A percentile compares a stretch with the other conserved stretches of the same genome.
Evolutionary conservation across 1,140 invertebrate genomes (phyloP).

Genomic region (Cyphomyrmex costatus): DNA sequence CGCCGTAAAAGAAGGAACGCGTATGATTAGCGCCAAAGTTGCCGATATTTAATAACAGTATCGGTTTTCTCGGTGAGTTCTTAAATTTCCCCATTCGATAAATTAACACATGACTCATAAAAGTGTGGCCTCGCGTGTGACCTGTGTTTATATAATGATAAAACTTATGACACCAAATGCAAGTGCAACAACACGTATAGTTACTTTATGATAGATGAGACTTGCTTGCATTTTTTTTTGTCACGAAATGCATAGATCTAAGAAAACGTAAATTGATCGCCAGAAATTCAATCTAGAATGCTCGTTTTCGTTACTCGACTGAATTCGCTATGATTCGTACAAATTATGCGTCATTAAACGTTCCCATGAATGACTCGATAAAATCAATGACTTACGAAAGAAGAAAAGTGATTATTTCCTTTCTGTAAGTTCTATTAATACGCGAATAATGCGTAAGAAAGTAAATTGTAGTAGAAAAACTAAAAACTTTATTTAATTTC

Average conservation of each 20-base stretch:
- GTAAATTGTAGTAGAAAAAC: neutral
- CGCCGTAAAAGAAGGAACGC: too few species aligned
- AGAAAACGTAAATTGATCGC: neutral
- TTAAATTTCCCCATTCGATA: constrained; percentile 68
- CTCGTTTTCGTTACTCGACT: constrained; percentile 11
- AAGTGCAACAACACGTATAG: neutral
- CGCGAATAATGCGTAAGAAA: neutral
- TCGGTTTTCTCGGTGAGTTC: neutral
- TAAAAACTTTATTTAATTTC: constrained; percentile 3
- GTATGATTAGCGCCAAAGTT: neutral
- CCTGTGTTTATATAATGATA: constrained; percentile 27
- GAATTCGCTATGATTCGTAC: constrained; percentile 31
- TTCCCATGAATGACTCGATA: neutral
- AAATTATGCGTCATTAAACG: constrained; percentile 46
- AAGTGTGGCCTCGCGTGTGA: neutral
- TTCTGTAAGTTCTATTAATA: neutral
- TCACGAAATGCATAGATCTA: neutral
- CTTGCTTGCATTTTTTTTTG: neutral
- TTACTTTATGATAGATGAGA: neutral
- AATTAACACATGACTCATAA: constrained; percentile 58
- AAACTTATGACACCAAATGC: neutral
- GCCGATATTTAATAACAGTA: constrained; percentile 36
- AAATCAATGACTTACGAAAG: constrained; percentile 15
- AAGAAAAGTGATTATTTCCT: constrained; percentile 23
- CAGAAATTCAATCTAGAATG: constrained; percentile 13